phyloP scores from a whole-genome alignment of 2,797 vertebrate genomes.

The Psittacula derbiana region DNA sequence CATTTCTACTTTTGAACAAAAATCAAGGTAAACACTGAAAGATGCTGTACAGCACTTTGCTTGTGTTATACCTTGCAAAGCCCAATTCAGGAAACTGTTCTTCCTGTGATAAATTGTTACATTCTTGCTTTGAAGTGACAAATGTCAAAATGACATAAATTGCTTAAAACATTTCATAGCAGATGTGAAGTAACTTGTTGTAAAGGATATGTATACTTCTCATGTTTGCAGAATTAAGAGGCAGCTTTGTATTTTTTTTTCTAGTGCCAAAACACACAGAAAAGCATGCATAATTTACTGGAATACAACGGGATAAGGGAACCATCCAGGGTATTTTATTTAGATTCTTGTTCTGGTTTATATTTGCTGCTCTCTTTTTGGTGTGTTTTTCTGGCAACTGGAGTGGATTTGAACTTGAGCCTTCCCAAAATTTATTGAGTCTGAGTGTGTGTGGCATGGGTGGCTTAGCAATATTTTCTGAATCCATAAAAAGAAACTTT shows the following conservation, averaged over 20 bases:
- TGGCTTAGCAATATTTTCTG: neutral
- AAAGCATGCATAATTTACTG: slow-evolving; percentile 8
- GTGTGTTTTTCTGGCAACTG: neutral
- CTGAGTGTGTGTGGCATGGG: neutral
- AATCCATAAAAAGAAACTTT: neutral
- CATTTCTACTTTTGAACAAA: neutral
- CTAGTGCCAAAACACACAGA: slow-evolving; percentile 22
- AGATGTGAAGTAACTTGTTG: neutral
- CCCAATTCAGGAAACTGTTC: neutral
- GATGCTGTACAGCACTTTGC: neutral
- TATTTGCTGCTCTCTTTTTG: slow-evolving; percentile 18
- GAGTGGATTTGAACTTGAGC: neutral
- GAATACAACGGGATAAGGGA: neutral
- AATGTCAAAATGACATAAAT: neutral
- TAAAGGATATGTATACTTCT: neutral
- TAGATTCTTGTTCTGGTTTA: slow-evolving; percentile 31
- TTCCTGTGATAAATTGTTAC: neutral
- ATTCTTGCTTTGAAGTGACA: neutral
- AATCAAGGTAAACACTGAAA: neutral
- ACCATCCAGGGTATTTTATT: slow-evolving; percentile 15
- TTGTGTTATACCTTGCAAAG: neutral
- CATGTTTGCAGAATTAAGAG: neutral
- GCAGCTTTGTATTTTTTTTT: neutral
- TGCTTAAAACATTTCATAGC: neutral
- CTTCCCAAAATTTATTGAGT: neutral